A percentile compares a stretch with the other conserved stretches of the same genome.
Conservation (phyloP, 2,113 vertebrate species). For the Cephalopterus ornatus region DNA sequence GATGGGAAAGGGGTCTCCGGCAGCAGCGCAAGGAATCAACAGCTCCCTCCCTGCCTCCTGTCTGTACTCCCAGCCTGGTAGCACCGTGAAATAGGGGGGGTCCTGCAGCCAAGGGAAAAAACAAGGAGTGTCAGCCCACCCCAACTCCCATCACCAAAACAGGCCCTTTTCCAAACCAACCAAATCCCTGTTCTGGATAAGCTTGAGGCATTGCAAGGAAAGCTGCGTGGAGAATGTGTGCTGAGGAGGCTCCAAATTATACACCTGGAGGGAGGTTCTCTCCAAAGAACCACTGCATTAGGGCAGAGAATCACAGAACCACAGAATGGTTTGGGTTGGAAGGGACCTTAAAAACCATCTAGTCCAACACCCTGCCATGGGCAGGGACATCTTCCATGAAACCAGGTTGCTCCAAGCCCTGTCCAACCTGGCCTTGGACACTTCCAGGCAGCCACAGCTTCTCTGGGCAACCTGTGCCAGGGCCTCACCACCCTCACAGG, state of each 20-base stretch:
- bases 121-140: not conserved
- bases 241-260: not conserved
- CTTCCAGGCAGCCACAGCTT: not conserved
- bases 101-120: conserved; percentile 75
- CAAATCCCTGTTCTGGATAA: not conserved
- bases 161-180: not conserved
- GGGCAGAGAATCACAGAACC: not conserved
- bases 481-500: not conserved
- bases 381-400: not conserved
- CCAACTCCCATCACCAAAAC: not conserved
- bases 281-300: not conserved
- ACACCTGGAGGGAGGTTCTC: not conserved
- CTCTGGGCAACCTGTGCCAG: not conserved
- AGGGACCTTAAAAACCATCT: not conserved
- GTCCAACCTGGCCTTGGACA: not conserved
- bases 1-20: conserved; percentile 95
- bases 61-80: conserved; percentile 98
- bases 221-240: accelerated
- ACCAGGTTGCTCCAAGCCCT: not conserved
- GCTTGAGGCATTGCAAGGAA: not conserved
- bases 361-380: not conserved
- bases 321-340: not conserved
- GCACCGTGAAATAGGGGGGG: conserved; percentile 99
- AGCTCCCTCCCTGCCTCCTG: conserved; percentile 98
- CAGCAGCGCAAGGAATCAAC: conserved; percentile 96